Conservation (phyloP, 2,113 vertebrate genomes). For the Cyanoderma ruficeps region DNA sequence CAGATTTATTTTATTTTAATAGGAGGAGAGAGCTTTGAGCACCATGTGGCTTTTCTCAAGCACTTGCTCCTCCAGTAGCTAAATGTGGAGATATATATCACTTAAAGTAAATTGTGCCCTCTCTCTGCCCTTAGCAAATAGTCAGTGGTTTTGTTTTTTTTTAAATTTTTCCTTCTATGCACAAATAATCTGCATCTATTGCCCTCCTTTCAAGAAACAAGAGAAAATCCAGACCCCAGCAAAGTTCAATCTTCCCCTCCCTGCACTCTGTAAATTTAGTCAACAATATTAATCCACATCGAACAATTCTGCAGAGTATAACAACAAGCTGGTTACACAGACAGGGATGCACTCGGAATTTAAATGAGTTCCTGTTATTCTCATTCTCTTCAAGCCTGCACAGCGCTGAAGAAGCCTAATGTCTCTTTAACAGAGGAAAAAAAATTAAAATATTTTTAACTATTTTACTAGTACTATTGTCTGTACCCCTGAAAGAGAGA, state of each 20-base stretch:
- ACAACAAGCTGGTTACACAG: constrained; percentile 67
- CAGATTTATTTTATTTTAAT: constrained; percentile 64
- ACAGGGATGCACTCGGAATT: constrained; percentile 37
- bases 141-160: not conserved
- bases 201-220: constrained; percentile 19
- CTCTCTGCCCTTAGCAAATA: constrained; percentile 26
- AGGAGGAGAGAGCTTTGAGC: constrained; percentile 45
- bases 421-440: constrained; percentile 12
- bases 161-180: not conserved
- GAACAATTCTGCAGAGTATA: constrained; percentile 63
- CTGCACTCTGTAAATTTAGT: constrained; percentile 38
- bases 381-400: constrained; percentile 48
- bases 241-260: constrained; percentile 41
- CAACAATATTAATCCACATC: constrained; percentile 64
- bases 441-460: constrained; percentile 23
- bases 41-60: constrained; percentile 63
- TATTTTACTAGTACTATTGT: not conserved
- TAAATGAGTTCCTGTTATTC: constrained; percentile 56
- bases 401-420: constrained; percentile 27
- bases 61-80: constrained; percentile 39
- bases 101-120: constrained; percentile 42
- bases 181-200: constrained; percentile 19
- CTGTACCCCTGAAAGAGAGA: not conserved
- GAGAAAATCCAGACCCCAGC: constrained; percentile 30
- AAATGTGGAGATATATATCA: constrained; percentile 40